Evolutionary conservation across 2,888 invertebrate species (phyloP), one percentile per base, ranked within the genome.

Genomic region (Unio pictorum): DNA sequence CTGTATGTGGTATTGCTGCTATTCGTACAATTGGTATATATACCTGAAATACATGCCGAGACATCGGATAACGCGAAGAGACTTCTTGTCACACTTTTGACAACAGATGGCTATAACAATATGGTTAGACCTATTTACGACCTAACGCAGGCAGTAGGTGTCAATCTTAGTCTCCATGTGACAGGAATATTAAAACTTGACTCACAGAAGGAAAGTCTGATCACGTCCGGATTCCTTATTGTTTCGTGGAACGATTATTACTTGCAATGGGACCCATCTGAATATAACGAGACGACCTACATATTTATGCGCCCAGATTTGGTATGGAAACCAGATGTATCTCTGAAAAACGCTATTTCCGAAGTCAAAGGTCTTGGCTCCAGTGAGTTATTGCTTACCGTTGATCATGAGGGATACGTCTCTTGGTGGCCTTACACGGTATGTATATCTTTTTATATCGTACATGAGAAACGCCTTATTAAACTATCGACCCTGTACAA

Each of bases 201-300:
- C 26, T 72, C 70, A 55, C 64, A 64, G 4, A 67, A 72, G 54
- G 75, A 75, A 61, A 68, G 67, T 2, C 54, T 75, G 55, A 70
- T 72, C 59, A 71, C 72, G 4, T 72, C 72, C 5, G 72, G 68
- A 3, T 75, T 64, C 61, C 65, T 75, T 20, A 61, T 26, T 60
- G 68, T 75, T 8, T 20, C 26, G 1, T 75, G 75, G 75, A 18
- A 64, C 8, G 75, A 75, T 30, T 67, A 70, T 34, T 71, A 67
- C 28, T 56, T 75, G 23, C 45, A 45, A 4, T 75, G 75, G 75
- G 34, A 34, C 20, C 67, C 72, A 3, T 15, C 70, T 3, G 45
- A 63, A n/a, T 70, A 71, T 30, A 71, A 71, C 0, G 68, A 59
- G 20, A 55, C 18, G n/a, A 8, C 4, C 4, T 20, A 26, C 61